Percentiles rank a stretch among this genome's conserved stretches.
Evolutionary conservation across 2,113 vertebrate genomes (phyloP).

Genomic region (Paramisgurnus dabryanus): DNA sequence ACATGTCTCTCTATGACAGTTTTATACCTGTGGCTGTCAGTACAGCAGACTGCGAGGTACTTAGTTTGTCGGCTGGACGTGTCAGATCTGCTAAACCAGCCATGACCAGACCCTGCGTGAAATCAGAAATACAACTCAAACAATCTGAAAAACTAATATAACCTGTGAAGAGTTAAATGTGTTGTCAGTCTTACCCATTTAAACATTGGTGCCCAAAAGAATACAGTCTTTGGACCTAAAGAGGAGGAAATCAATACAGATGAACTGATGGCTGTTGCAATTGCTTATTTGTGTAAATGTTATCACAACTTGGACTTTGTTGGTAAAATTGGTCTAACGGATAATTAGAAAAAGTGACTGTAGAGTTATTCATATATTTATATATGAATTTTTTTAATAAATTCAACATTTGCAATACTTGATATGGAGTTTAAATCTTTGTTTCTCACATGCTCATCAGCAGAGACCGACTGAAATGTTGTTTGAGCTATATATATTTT

Average conservation of each 20-base stretch:
- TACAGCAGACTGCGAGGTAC: slow-evolving; percentile 88
- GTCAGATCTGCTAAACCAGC: slow-evolving; percentile 95
- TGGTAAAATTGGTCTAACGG: too few relatives aligned
- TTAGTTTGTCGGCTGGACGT: slow-evolving; percentile 95
- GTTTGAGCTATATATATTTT: neutral
- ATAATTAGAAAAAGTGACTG: too few relatives aligned
- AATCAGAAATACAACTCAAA: neutral
- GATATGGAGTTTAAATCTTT: neutral
- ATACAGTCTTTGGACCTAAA: slow-evolving; percentile 93
- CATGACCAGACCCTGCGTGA: slow-evolving; percentile 83
- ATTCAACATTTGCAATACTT: too few relatives aligned
- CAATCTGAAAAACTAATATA: neutral
- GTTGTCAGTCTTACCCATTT: slow-evolving; percentile 87
- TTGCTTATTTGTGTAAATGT: neutral
- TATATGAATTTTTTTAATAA: too few relatives aligned
- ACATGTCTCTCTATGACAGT: neutral
- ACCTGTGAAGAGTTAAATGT: neutral
- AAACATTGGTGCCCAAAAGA: slow-evolving; percentile 98
- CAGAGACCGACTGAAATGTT: neutral
- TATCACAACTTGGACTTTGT: neutral
- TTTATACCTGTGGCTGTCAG: slow-evolving; percentile 89
- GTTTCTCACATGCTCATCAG: neutral
- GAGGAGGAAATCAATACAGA: slow-evolving; percentile 39
- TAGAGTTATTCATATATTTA: too few relatives aligned
- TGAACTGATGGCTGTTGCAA: slow-evolving; percentile 11